Evolutionary conservation across 2,797 vertebrate species (phyloP).

Genomic region (Rhinophrynus dorsalis): DNA sequence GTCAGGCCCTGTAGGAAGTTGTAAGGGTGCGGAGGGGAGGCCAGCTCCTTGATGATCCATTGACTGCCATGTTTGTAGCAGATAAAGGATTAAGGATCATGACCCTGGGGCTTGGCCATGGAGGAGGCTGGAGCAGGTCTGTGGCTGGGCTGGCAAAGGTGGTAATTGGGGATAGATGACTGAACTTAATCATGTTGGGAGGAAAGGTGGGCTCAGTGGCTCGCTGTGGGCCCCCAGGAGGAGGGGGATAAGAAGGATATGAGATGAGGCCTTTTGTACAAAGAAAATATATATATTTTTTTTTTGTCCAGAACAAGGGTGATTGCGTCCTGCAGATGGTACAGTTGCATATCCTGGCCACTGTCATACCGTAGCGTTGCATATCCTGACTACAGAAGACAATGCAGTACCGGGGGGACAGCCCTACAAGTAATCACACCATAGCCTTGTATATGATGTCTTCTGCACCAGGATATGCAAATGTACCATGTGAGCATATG

Average conservation of each 20-base stretch:
- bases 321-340: no score
- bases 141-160: conserved; percentile 91
- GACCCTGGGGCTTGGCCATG: conserved; percentile 67
- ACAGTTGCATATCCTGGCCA: no score
- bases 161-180: conserved; percentile 95
- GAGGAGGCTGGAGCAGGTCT: conserved; percentile 56
- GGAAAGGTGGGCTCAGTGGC: conserved; percentile 93
- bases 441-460: no score
- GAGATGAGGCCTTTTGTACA: not conserved
- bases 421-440: no score
- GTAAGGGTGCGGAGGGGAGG: conserved; percentile 67
- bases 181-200: conserved; percentile 95
- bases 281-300: no score
- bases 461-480: no score
- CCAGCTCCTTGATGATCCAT: conserved; percentile 92
- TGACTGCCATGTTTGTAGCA: no score
- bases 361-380: no score
- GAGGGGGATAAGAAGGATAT: not conserved
- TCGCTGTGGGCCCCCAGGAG: conserved; percentile 61
- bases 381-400: no score
- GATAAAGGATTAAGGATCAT: conserved; percentile 97
- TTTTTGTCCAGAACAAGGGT: no score
- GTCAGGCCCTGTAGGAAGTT: conserved; percentile 65
- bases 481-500: no score
- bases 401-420: no score